phyloP scores from a whole-genome alignment of 1,140 invertebrate genomes.

The Drosophila gunungcola region DNA sequence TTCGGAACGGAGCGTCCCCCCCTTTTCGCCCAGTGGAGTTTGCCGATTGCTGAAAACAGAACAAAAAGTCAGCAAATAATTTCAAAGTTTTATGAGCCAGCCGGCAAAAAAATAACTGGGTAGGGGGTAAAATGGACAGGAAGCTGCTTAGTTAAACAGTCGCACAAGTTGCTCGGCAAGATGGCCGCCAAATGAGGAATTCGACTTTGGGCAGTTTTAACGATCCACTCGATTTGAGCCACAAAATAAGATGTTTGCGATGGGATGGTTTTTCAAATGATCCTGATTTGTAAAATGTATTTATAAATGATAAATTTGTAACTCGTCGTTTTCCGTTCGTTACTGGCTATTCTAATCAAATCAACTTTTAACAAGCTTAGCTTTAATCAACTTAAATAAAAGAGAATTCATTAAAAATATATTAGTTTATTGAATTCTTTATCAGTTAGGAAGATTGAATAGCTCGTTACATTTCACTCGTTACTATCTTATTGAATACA shows the following conservation, averaged over 20 bases:
- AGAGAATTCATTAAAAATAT: no score
- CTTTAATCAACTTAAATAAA: not conserved
- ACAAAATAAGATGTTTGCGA: not conserved
- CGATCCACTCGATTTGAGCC: not conserved
- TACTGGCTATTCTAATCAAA: not conserved
- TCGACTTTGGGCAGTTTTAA: slow-evolving; percentile 1
- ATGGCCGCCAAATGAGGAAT: slow-evolving; percentile 14
- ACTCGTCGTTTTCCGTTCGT: not conserved
- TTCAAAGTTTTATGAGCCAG: slow-evolving; percentile 76
- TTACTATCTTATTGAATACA: slow-evolving; percentile 55
- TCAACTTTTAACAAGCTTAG: no score
- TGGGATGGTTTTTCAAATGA: not conserved
- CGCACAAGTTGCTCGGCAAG: slow-evolving; percentile 35
- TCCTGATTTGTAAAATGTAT: no score
- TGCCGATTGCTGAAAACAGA: slow-evolving; percentile 57
- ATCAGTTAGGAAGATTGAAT: no score
- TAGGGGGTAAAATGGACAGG: slow-evolving; percentile 49
- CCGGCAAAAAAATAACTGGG: not conserved
- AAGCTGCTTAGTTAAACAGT: slow-evolving; percentile 70
- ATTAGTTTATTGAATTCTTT: no score
- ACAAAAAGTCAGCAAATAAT: slow-evolving; percentile 78
- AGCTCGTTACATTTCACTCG: slow-evolving; percentile 42
- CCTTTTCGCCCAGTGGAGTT: slow-evolving; percentile 14
- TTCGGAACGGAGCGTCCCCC: slow-evolving; percentile 9
- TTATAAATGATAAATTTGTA: no score